phyloP scores from a whole-genome alignment of 2,888 invertebrate genomes.

The Agriotes lineatus region DNA sequence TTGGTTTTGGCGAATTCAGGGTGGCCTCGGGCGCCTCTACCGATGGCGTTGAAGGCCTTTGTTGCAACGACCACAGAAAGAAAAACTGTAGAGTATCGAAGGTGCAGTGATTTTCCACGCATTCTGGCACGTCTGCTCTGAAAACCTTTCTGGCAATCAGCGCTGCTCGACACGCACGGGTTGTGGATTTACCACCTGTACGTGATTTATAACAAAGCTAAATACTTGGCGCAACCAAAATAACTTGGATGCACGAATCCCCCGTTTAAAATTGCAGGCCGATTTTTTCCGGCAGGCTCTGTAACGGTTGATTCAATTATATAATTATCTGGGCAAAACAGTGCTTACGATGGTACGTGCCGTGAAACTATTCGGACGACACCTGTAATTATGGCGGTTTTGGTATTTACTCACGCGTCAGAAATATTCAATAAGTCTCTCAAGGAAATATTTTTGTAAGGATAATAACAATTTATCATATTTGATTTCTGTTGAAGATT shows the following conservation, averaged over 20 bases:
- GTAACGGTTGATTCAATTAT: constrained; percentile 17
- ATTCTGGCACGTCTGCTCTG: constrained; percentile 38
- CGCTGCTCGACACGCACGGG: constrained; percentile 32
- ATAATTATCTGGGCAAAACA: no score
- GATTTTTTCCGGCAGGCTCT: neutral
- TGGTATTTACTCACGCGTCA: no score
- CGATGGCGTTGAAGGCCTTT: no score
- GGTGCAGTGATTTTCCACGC: constrained; percentile 14
- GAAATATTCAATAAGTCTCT: no score
- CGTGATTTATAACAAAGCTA: constrained; percentile 38
- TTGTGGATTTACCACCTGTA: constrained; percentile 33
- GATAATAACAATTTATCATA: no score
- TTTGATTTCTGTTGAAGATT: no score
- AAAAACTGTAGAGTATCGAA: neutral
- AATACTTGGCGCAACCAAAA: constrained; percentile 15
- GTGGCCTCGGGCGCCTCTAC: no score
- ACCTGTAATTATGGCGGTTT: no score
- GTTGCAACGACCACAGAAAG: neutral
- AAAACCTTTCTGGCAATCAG: constrained; percentile 27
- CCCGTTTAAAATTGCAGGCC: constrained; percentile 23
- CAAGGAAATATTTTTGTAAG: no score
- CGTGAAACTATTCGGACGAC: no score
- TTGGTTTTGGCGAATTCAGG: no score
- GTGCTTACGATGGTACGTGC: no score
- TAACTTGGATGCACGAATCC: constrained; percentile 26